Conservation (phyloP, 2,797 vertebrate species). For the Sarcophilus harrisii region DNA sequence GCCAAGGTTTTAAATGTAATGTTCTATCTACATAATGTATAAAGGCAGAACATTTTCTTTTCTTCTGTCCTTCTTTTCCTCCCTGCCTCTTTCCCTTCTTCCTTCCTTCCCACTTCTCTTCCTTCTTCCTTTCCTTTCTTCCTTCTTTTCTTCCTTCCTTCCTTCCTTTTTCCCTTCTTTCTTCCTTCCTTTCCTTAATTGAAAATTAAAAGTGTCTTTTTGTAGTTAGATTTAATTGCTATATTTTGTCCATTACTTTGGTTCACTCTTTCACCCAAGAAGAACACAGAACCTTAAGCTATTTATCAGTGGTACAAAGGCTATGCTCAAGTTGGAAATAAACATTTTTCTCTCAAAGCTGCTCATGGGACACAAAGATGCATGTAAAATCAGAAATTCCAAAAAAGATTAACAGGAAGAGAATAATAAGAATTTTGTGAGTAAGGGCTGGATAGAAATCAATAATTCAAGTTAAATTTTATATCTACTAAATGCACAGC, state of each 20-base stretch:
- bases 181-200: neutral
- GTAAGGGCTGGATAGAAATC: neutral
- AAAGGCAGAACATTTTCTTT: too few species aligned
- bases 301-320: neutral
- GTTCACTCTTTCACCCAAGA: neutral
- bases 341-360: neutral
- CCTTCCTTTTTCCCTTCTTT: too few species aligned
- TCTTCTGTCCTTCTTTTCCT: too few species aligned
- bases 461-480: neutral
- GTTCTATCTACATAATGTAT: neutral
- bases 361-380: neutral
- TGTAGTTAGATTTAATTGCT: neutral
- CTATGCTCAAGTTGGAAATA: neutral
- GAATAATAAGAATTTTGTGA: neutral
- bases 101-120: too few species aligned
- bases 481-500: neutral
- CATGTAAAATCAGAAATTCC: neutral
- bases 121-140: too few species aligned
- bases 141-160: too few species aligned
- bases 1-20: neutral
- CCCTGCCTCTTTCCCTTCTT: too few species aligned
- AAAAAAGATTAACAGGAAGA: neutral
- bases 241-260: neutral
- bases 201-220: neutral
- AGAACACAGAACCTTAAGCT: neutral